phyloP scores from a whole-genome alignment of 2,113 vertebrate genomes.

The Nerophis lumbriciformis region DNA sequence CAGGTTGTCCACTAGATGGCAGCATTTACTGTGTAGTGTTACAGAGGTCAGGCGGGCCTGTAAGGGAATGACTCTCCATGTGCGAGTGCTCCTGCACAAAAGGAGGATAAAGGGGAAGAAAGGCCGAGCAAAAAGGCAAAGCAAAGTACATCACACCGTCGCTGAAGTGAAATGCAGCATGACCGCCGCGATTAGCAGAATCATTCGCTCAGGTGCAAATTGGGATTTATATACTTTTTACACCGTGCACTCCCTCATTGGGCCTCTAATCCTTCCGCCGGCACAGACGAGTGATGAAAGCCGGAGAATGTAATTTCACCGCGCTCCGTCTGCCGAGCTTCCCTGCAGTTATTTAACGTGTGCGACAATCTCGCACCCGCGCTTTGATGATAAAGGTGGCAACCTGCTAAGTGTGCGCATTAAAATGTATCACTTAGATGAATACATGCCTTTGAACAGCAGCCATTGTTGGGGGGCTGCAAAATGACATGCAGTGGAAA shows the following conservation, averaged over 20 bases:
- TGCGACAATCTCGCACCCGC: conserved; percentile 44
- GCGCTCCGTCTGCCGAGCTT: conserved; percentile 38
- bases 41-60: conserved; percentile 44
- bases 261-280: conserved; percentile 42
- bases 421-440: conserved; percentile 71
- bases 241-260: not conserved
- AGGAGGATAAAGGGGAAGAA: conserved; percentile 24
- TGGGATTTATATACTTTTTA: not conserved
- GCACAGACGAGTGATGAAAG: conserved; percentile 55
- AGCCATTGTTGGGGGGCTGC: conserved; percentile 44
- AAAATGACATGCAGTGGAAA: conserved; percentile 54
- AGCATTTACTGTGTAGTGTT: conserved; percentile 43
- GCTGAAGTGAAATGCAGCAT: conserved; percentile 5
- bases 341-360: conserved; percentile 61
- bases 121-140: conserved; percentile 10
- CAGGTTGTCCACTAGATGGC: conserved; percentile 57
- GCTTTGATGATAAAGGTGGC: conserved; percentile 69
- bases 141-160: not conserved
- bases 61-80: conserved; percentile 49
- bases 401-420: conserved; percentile 63
- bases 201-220: not conserved
- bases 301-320: conserved; percentile 60
- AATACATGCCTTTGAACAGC: conserved; percentile 70
- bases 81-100: conserved; percentile 34
- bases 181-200: conserved; percentile 5